Base-by-base conservation (phyloP, 2,888 invertebrate genomes). In the Coleophora deauratella region DNA sequence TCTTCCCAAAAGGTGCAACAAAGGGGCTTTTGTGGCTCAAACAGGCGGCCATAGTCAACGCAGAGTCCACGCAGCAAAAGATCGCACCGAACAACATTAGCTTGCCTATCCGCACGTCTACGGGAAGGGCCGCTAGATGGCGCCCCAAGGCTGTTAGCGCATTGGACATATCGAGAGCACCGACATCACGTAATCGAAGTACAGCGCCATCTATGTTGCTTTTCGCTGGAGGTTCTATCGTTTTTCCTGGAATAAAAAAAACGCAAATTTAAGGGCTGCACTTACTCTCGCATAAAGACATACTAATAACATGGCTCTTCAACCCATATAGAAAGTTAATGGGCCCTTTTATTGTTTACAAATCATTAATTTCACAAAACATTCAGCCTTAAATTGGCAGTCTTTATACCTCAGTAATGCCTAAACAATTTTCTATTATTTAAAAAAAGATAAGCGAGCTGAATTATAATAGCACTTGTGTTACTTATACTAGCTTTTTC, bases 61-160 rank as follows among this genome's bases (percentile, higher is more conserved):
- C 93, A 0, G 97, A 95, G 77, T 97, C 96, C 28, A 98, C 88
- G 66, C 98, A 98, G 53, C 93, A 93, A 67, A 98, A 94, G 46
- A 98, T 94, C 9, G 97, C 93, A 0, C 97, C 96, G 58, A 94
- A 95, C 7, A 98, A 72, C 87, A 98, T 93, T 50, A 98, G 87
- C 65, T 98, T 96, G n/a, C 96, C 97, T 54, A 97, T 93, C 53
- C 95, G 88, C 2, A 94, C 94, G 63, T 98, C 97, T 0, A 98
- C 93, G 0, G 98, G 98, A 42, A 98, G 72, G 0, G 94, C 91
- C 0, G 96, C 93, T 39, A 98, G 82, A 72, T 97, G 96, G 50
- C 92, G 91, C 0, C 97, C 97, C 6, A 97, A 74, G 0, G 96
- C 91, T 0, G 97, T 97, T 41, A 97, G 82, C 46, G 90, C 88